Evolutionary conservation across 2,113 vertebrate genomes (phyloP).

Genomic region (Protobothrops mucrosquamatus): DNA sequence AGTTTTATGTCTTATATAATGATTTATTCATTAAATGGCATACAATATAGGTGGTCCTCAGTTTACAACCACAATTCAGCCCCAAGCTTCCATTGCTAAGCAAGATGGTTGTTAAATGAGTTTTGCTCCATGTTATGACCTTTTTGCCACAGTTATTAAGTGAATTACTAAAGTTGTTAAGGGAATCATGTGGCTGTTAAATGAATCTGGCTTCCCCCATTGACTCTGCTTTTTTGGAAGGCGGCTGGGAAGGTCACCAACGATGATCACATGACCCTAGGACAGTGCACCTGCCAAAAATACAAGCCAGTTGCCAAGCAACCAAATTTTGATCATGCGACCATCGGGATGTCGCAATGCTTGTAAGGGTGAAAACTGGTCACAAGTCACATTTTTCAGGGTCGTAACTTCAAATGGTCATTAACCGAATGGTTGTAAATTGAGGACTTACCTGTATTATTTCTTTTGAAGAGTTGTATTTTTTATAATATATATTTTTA

Average conservation of each 20-base stretch:
- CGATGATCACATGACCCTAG: background rate
- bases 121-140: background rate
- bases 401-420: background rate
- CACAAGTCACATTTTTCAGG: background rate
- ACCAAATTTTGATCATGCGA: background rate
- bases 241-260: background rate
- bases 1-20: background rate
- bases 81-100: background rate
- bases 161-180: background rate
- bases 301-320: background rate
- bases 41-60: background rate
- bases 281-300: background rate
- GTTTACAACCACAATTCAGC: background rate
- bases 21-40: background rate
- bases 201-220: background rate
- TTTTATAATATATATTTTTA: background rate
- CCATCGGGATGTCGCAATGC: background rate
- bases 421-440: background rate
- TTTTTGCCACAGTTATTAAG: background rate
- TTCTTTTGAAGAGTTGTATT: background rate
- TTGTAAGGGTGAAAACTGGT: background rate
- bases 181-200: background rate
- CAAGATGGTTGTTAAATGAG: background rate
- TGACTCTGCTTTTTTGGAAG: background rate
- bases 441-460: background rate